These are phyloP conservation scores for Drosophila funebris DNA, from an alignment of 1,140 invertebrate species.

Conservation along the genomic window DNA sequence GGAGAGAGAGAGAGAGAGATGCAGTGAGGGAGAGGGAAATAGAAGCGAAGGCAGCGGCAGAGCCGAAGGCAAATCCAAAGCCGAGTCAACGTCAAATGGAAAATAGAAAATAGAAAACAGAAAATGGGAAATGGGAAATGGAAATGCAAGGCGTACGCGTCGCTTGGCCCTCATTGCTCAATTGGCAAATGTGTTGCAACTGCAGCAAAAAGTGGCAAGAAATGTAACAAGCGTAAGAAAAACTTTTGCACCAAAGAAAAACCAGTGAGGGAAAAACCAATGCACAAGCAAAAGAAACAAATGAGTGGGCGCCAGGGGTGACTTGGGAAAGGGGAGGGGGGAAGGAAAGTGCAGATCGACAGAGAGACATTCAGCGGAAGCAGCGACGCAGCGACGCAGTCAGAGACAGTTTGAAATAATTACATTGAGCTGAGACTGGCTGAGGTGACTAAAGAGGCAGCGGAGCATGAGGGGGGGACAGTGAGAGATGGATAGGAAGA, in stretches of 20 bases:
- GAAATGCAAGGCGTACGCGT: constrained; percentile 18
- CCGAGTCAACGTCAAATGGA: too few species aligned
- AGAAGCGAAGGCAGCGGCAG: neutral
- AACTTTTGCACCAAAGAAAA: constrained; percentile 69
- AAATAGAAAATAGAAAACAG: constrained; percentile 16
- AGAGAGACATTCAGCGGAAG: constrained; percentile 60
- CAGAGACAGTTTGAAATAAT: constrained; percentile 78
- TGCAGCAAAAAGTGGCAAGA: constrained; percentile 44
- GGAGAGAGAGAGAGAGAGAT: neutral
- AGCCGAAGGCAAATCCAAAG: neutral
- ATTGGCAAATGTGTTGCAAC: constrained; percentile 62
- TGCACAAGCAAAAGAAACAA: constrained; percentile 6
- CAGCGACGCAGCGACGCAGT: constrained; percentile 42
- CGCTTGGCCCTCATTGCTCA: constrained; percentile 59
- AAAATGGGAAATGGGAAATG: constrained; percentile 16
- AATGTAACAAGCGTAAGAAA: constrained; percentile 58
- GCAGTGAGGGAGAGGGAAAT: neutral
- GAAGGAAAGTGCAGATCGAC: neutral
- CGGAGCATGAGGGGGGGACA: neutral
- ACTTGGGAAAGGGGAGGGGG: neutral
- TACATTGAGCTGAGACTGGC: constrained; percentile 53
- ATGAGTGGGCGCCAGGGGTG: neutral
- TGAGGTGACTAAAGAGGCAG: neutral
- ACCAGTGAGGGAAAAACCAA: constrained; percentile 38
- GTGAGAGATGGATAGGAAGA: neutral